A percentile compares a stretch with the other conserved stretches of the same genome.
Conservation (phyloP, 2,797 vertebrate species). For the Trematomus bernacchii region DNA sequence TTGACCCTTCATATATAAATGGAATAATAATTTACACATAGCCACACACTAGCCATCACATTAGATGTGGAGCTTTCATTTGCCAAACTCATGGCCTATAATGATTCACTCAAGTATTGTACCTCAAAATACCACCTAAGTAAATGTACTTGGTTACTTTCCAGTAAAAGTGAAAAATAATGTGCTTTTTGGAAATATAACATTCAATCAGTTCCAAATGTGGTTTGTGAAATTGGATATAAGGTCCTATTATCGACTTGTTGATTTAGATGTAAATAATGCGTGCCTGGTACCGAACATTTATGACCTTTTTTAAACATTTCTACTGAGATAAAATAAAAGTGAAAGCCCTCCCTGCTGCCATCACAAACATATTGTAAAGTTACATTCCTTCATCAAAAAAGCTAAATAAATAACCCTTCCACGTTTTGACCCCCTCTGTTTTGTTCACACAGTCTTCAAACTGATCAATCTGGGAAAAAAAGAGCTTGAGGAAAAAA, state of each 20-base stretch:
- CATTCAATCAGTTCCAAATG: background rate
- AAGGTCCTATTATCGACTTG: background rate
- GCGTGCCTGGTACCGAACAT: background rate
- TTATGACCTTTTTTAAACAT: background rate
- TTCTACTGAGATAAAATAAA: background rate
- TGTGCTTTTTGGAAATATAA: background rate
- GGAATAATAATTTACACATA: background rate
- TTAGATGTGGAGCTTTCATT: background rate
- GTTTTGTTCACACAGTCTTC: background rate
- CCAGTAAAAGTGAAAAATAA: background rate
- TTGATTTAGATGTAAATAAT: background rate
- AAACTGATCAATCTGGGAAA: slow-evolving; percentile 8
- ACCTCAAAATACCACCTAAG: background rate
- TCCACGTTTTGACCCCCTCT: background rate
- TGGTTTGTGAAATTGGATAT: background rate
- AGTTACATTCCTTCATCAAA: background rate
- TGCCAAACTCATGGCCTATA: background rate
- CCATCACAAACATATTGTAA: background rate
- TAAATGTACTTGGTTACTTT: background rate
- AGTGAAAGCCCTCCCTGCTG: background rate
- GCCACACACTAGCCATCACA: background rate
- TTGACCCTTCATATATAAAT: background rate
- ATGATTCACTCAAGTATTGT: background rate
- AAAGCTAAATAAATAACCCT: background rate
- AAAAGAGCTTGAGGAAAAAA: slow-evolving; percentile 1